These are phyloP conservation scores for Gryon sp. DNA, from an alignment of 1,140 invertebrate species.

Conservation along the genomic window DNA sequence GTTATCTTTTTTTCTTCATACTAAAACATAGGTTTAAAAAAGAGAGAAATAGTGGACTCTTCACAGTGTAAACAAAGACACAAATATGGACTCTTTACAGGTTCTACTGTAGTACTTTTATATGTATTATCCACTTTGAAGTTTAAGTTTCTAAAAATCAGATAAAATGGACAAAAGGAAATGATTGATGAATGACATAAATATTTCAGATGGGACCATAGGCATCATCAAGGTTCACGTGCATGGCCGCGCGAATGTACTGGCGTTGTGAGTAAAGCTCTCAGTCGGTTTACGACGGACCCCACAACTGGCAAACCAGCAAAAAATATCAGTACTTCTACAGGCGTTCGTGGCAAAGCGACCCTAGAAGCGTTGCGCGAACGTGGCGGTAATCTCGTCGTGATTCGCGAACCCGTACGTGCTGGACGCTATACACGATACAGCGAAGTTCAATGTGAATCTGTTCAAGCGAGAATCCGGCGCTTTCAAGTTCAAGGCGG, in stretches of 20 bases:
- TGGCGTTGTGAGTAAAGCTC: conserved; percentile 78
- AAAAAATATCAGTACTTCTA: conserved; percentile 17
- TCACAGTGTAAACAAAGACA: no score
- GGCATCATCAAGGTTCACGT: conserved; percentile 63
- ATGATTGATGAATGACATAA: no score
- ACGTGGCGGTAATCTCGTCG: conserved; percentile 78
- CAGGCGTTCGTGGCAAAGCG: conserved; percentile 64
- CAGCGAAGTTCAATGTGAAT: conserved; percentile 81
- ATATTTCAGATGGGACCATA: conserved; percentile 68
- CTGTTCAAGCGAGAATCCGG: conserved; percentile 80
- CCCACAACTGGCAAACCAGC: conserved; percentile 45
- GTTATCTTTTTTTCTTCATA: no score
- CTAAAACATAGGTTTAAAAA: no score
- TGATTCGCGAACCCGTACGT: conserved; percentile 80
- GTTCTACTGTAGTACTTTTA: no score
- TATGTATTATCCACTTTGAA: no score
- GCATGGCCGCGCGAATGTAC: conserved; percentile 79
- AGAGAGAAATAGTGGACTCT: no score
- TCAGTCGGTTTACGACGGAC: conserved; percentile 77
- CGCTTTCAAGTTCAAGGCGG: conserved; percentile 78
- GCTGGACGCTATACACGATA: conserved; percentile 79
- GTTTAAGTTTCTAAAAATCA: no score
- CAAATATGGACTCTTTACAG: no score
- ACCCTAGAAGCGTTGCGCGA: conserved; percentile 73
- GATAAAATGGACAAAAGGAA: no score